Evolutionary conservation across 2,113 vertebrate genomes (phyloP).

Genomic region (Gulo gulo): DNA sequence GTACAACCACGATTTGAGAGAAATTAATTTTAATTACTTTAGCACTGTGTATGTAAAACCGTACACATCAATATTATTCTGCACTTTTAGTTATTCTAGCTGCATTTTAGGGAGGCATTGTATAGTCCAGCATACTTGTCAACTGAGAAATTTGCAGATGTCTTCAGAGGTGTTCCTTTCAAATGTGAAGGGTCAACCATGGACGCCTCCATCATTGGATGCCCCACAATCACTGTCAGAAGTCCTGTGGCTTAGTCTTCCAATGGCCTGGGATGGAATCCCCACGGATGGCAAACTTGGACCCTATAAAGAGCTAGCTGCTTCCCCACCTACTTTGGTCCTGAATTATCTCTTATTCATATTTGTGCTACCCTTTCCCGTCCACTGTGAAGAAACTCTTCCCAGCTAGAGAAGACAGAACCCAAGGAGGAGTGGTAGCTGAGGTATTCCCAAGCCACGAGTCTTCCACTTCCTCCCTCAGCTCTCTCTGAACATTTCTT

Average conservation of each 20-base stretch:
- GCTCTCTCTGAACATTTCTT: background rate
- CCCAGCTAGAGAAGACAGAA: background rate
- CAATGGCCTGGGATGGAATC: background rate
- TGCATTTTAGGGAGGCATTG: background rate
- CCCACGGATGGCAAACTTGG: background rate
- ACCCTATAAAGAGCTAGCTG: background rate
- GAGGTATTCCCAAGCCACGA: background rate
- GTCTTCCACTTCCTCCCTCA: background rate
- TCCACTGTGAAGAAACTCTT: background rate
- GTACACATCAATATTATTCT: background rate
- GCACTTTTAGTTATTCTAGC: background rate
- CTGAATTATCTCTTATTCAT: background rate
- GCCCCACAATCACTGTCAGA: background rate
- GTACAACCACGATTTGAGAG: background rate
- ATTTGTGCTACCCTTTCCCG: background rate
- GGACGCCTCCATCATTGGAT: background rate
- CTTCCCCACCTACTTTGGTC: background rate
- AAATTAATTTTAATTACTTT: slow-evolving; percentile 3
- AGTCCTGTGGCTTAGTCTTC: background rate
- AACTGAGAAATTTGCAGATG: background rate
- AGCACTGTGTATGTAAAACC: background rate
- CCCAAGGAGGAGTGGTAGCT: background rate
- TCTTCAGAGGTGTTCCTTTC: background rate
- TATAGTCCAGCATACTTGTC: background rate
- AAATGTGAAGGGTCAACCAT: background rate